A percentile compares a stretch with the other conserved stretches of the same genome.
Conservation (phyloP, 1,140 invertebrate genomes). For the Cheumatopsyche charites region DNA sequence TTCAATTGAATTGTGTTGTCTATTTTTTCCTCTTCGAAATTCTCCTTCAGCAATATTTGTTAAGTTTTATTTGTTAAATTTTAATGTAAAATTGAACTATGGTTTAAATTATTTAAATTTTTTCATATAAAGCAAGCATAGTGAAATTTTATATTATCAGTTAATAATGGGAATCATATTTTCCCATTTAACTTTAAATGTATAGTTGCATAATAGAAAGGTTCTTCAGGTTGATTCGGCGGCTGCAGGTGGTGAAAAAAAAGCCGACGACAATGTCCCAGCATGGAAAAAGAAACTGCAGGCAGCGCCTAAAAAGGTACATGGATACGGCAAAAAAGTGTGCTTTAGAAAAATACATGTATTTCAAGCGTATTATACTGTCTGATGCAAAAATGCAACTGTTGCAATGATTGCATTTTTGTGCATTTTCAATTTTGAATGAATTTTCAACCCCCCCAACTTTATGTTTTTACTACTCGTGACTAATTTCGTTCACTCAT, state of each 20-base stretch:
- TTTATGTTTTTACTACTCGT: not conserved
- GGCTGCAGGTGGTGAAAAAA: conserved; percentile 52
- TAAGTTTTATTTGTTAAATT: not conserved
- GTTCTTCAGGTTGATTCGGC: conserved; percentile 36
- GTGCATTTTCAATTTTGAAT: too few relatives aligned
- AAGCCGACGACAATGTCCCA: conserved; percentile 34
- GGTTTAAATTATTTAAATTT: too few relatives aligned
- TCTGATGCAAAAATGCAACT: not conserved
- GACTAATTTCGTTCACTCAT: too few relatives aligned
- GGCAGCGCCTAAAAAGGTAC: conserved; percentile 40
- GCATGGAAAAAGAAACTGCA: conserved; percentile 46
- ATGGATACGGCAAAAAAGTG: not conserved
- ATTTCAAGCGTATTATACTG: not conserved
- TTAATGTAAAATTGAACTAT: too few relatives aligned
- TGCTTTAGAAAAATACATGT: not conserved
- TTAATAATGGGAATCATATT: too few relatives aligned
- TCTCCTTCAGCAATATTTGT: too few relatives aligned
- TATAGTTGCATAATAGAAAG: conserved; percentile 15
- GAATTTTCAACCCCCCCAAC: too few relatives aligned
- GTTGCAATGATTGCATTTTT: too few relatives aligned
- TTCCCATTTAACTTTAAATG: not conserved
- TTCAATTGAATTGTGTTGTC: not conserved
- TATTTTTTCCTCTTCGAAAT: too few relatives aligned
- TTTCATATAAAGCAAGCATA: too few relatives aligned
- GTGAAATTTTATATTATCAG: too few relatives aligned